Conservation (phyloP, 2,797 vertebrate genomes). For the Brachyrhaphis roseni region DNA sequence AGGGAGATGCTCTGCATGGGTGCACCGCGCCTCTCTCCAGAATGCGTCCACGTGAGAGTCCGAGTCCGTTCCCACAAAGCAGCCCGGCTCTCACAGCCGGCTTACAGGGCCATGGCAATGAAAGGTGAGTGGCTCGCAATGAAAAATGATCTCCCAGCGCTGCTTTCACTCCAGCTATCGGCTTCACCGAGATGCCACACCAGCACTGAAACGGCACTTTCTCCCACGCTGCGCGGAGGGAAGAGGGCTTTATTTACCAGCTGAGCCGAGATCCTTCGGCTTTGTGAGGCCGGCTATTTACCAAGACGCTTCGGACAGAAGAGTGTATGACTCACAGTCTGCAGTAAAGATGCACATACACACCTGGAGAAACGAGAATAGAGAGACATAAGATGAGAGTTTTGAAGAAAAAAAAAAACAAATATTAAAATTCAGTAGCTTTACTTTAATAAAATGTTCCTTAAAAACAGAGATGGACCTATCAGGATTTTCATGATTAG, state of each 20-base stretch:
- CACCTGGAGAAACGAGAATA: slow-evolving; percentile 30
- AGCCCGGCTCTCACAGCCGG: slow-evolving; percentile 45
- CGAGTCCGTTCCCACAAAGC: slow-evolving; percentile 50
- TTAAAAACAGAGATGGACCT: not conserved
- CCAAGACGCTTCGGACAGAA: slow-evolving; percentile 45
- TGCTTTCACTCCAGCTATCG: slow-evolving; percentile 72
- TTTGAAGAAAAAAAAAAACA: slow-evolving; percentile 15
- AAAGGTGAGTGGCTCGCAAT: slow-evolving; percentile 68
- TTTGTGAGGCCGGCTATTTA: slow-evolving; percentile 68
- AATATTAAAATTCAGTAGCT: slow-evolving; percentile 4
- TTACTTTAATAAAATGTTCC: not conserved
- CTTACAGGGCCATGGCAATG: slow-evolving; percentile 69
- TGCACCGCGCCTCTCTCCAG: slow-evolving; percentile 19
- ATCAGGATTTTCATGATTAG: not conserved
- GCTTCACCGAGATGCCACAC: slow-evolving; percentile 53
- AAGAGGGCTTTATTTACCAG: slow-evolving; percentile 64
- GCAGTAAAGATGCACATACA: slow-evolving; percentile 60
- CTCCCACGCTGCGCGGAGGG: slow-evolving; percentile 61
- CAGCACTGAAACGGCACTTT: slow-evolving; percentile 57
- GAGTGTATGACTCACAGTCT: slow-evolving; percentile 77
- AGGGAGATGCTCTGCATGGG: slow-evolving; percentile 40
- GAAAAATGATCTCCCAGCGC: slow-evolving; percentile 78
- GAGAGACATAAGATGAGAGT: slow-evolving; percentile 33
- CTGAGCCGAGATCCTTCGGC: slow-evolving; percentile 65
- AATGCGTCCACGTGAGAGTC: slow-evolving; percentile 36